Evolutionary conservation across 2,113 vertebrate genomes (phyloP).

Genomic region (Mormyrus iriodes): DNA sequence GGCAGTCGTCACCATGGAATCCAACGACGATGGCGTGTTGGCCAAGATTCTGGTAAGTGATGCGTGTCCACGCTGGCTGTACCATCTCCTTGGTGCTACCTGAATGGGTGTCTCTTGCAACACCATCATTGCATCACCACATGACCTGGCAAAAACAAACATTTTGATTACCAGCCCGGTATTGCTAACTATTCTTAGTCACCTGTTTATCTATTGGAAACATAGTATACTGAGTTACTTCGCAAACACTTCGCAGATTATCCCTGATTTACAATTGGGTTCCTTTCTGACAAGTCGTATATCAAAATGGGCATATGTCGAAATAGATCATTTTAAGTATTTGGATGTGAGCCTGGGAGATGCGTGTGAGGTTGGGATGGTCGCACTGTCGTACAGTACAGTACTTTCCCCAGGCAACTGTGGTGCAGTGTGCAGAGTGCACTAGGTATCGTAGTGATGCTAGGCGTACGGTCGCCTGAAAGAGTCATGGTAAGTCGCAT

Average conservation of each 20-base stretch:
- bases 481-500: neutral
- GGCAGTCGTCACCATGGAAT: slow-evolving; percentile 88
- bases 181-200: neutral
- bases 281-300: neutral
- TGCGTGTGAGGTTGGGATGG: too few relatives aligned
- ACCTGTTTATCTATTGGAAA: neutral
- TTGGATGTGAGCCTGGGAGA: too few relatives aligned
- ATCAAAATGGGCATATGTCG: neutral
- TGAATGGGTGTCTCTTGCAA: neutral
- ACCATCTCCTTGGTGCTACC: neutral
- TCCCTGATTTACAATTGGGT: neutral
- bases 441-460: neutral
- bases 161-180: neutral
- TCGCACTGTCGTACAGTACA: neutral
- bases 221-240: neutral
- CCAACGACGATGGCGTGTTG: slow-evolving; percentile 83
- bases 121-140: neutral
- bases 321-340: neutral
- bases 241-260: neutral
- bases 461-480: neutral
- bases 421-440: neutral
- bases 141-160: neutral
- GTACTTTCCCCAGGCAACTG: too few relatives aligned
- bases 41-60: slow-evolving; percentile 87
- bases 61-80: neutral